Evolutionary conservation across 2,888 invertebrate genomes (phyloP), one percentile per base, ranked within the genome.

Genomic region (Machimus atricapillus): DNA sequence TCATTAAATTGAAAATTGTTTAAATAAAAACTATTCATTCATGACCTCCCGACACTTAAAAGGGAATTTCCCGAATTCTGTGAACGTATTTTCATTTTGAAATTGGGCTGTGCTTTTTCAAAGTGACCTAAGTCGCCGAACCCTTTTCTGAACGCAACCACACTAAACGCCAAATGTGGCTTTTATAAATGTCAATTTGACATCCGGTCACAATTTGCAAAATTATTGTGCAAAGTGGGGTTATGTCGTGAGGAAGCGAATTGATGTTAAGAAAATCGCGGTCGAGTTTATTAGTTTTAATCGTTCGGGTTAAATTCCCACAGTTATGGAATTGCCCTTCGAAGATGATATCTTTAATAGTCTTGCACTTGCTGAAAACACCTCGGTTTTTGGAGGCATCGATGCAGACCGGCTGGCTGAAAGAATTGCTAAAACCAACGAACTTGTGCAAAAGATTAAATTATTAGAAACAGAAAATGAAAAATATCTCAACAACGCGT

Each of bases 341-440:
- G 23, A 66, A 66, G 66, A 23, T 27, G 66, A 66, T 12, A 19
- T 66, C 9, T 66, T 23, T 23, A 66, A 12, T 8, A 8, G 19
- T 66, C 12, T 66, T 19, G 12, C 23, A 23, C 23, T 66, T 19
- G 27, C 23, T 66, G 66, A 27, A 27, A 66, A 27, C 27, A 23
- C 66, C 0, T 0, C 23, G 40, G 40, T 2, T 9, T 52, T 23
- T 27, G 74, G 7, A 16, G n/a, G 27, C 27, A 34, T 85, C n/a
- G 77, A 88, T 52, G 16, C 73, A 40, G 46, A 43, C 3, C 76
- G 86, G 73, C 56, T 88, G 9, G 85, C 87, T 7, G 66, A 37
- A 31, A 86, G 77, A 31, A 88, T 88, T 37, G 87, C 85, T 9
- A 76, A 82, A 27, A 86, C 83, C 6, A 85, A 87, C 46, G 56